Conservation (phyloP, 2,113 vertebrate species). For the Gymnobelideus leadbeateri region DNA sequence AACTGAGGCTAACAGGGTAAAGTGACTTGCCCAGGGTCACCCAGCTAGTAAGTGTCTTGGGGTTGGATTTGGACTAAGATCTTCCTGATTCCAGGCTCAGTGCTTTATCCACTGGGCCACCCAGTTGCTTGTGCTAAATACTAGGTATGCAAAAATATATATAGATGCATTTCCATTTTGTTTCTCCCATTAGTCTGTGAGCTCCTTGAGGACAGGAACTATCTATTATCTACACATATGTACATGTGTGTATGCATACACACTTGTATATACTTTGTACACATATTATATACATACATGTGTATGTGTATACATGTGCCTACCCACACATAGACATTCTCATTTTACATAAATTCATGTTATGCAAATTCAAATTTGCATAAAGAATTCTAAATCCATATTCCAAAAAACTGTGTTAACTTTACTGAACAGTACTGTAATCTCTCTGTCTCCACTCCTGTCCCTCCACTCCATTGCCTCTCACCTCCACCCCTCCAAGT, state of each 20-base stretch:
- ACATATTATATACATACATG: background rate
- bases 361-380: background rate
- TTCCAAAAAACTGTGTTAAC: background rate
- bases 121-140: background rate
- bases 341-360: background rate
- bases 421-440: background rate
- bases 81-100: background rate
- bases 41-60: background rate
- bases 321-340: background rate
- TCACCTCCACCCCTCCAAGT: background rate
- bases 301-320: background rate
- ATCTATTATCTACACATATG: background rate
- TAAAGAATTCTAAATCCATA: background rate
- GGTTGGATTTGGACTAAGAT: background rate
- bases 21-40: background rate
- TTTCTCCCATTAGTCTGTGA: background rate
- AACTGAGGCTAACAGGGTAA: background rate
- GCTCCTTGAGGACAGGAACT: background rate
- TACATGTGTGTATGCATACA: background rate
- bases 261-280: background rate
- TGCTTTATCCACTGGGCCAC: background rate
- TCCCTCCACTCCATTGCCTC: background rate
- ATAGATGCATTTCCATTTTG: background rate
- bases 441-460: background rate
- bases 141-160: background rate